These are phyloP conservation scores for Strongylocentrotus purpuratus DNA, from an alignment of 35 echinoderm and acorn worm species.

Conservation along the genomic window DNA sequence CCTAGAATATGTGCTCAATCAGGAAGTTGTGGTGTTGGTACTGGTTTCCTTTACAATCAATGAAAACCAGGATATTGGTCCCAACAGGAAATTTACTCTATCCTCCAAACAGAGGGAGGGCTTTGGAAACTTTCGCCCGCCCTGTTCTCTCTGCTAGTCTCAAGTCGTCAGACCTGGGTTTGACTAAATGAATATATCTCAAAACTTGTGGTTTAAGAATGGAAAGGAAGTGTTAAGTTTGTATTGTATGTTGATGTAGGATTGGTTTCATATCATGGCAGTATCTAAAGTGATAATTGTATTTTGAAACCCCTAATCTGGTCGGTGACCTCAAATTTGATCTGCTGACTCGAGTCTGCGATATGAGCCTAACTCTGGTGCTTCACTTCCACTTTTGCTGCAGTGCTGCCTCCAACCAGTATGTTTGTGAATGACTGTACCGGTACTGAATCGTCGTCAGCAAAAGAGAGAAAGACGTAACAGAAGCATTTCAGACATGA, in stretches of 20 bases:
- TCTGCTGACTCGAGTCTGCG: not conserved
- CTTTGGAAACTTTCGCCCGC: not conserved
- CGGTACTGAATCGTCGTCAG: not conserved
- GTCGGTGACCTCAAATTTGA: not conserved
- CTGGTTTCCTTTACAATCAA: constrained; percentile 32
- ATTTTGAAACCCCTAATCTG: not conserved
- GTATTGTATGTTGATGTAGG: not conserved
- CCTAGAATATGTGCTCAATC: not conserved
- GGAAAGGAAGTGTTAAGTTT: not conserved
- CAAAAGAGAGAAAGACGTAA: not conserved
- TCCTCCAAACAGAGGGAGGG: constrained; percentile 19
- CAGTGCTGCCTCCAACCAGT: not conserved
- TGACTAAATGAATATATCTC: not conserved
- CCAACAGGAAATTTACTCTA: constrained; percentile 37
- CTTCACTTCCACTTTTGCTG: not conserved
- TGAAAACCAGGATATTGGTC: constrained; percentile 17
- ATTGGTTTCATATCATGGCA: not conserved
- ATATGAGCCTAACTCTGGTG: not conserved
- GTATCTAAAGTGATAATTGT: not conserved
- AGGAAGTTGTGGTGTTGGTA: not conserved
- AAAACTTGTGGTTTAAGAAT: not conserved
- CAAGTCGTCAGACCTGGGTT: not conserved
- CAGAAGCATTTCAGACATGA: not conserved
- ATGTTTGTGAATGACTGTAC: not conserved
- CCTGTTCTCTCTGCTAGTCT: not conserved